A percentile compares a stretch with the other conserved stretches of the same genome.
Conservation (phyloP, 2,113 vertebrate genomes). For the Rafetus swinhoei region DNA sequence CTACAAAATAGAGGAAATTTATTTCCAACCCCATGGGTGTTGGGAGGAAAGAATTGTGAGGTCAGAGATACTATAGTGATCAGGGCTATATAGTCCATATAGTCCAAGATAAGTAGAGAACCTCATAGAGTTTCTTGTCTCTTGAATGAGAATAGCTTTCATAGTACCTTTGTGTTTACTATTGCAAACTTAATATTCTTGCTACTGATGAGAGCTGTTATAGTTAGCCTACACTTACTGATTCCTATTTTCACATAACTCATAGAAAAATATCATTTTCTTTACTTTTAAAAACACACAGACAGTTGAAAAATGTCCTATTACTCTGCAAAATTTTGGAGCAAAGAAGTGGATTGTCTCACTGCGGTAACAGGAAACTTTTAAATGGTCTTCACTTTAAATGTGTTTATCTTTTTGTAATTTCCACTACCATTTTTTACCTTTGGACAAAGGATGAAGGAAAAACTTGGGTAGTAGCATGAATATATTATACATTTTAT, state of each 20-base stretch:
- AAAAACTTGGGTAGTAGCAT: neutral
- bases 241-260: neutral
- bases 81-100: neutral
- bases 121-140: neutral
- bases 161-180: neutral
- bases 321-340: neutral
- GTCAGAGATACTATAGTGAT: neutral
- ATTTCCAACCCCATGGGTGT: neutral
- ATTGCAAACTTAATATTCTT: neutral
- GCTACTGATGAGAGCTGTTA: neutral
- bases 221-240: conserved; percentile 1
- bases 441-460: neutral
- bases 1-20: neutral
- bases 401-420: neutral
- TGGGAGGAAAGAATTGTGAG: neutral
- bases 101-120: neutral
- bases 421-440: conserved; percentile 5
- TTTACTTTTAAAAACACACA: neutral
- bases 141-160: neutral
- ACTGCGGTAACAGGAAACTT: neutral
- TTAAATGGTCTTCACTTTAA: neutral
- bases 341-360: conserved; percentile 4
- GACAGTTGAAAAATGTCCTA: neutral
- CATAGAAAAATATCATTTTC: neutral
- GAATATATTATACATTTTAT: neutral